phyloP scores from a whole-genome alignment of 2,797 vertebrate species.

The Onychomys torridus region DNA sequence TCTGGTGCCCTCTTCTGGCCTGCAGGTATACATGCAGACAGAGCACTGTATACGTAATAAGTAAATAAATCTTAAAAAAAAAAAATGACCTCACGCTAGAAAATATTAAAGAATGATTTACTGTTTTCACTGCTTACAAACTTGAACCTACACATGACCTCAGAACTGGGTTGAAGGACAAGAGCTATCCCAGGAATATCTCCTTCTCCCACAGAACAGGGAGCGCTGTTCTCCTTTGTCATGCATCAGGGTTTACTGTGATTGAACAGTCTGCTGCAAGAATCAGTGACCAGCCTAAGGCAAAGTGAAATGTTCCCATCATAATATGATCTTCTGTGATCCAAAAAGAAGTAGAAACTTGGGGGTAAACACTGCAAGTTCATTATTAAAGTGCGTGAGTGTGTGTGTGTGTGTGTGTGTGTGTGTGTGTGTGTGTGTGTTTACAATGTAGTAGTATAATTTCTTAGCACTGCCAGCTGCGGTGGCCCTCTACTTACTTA shows the following conservation, averaged over 20 bases:
- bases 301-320: slow-evolving; percentile 30
- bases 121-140: not conserved
- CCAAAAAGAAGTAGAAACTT: not conserved
- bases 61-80: too few species aligned
- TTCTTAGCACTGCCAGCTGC: not conserved
- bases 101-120: not conserved
- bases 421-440: not conserved
- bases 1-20: too few species aligned
- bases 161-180: not conserved
- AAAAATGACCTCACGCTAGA: not conserved
- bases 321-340: slow-evolving; percentile 38
- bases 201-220: not conserved
- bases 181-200: not conserved
- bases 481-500: not conserved
- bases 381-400: too few species aligned
- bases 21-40: too few species aligned
- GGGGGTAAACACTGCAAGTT: not conserved
- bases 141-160: not conserved
- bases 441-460: not conserved
- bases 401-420: not conserved
- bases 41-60: too few species aligned
- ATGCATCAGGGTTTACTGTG: not conserved
- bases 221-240: not conserved
- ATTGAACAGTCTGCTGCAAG: not conserved
- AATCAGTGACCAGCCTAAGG: slow-evolving; percentile 8